Percentiles rank a stretch among this genome's conserved stretches.
phyloP scores from a whole-genome alignment of 2,113 vertebrate species.

The Megaceryle torquata region DNA sequence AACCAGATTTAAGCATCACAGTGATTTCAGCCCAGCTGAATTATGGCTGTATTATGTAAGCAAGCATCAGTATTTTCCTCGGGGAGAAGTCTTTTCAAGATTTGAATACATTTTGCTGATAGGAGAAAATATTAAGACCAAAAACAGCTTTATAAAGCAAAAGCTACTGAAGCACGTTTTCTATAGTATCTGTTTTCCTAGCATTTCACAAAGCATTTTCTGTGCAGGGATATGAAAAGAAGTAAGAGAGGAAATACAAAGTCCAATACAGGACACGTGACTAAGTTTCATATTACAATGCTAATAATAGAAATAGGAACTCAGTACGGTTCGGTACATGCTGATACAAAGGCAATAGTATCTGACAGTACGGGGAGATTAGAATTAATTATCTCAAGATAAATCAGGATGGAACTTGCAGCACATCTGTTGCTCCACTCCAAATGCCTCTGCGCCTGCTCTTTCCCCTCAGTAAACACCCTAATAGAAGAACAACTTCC shows the following conservation, averaged over 20 bases:
- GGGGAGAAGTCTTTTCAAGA: neutral
- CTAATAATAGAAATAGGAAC: conserved; percentile 39
- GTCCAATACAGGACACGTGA: neutral
- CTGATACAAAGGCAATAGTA: conserved; percentile 1
- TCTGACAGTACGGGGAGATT: neutral
- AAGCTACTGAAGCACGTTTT: neutral
- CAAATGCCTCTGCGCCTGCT: neutral
- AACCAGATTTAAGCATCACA: neutral
- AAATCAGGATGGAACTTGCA: conserved; percentile 23
- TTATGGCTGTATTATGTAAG: accelerated
- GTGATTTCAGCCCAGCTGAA: neutral
- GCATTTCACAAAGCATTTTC: neutral
- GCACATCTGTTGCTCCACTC: neutral
- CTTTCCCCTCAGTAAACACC: neutral
- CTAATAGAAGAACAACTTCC: neutral
- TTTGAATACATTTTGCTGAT: neutral
- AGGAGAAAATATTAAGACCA: neutral
- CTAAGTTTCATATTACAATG: conserved; percentile 30
- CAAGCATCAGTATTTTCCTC: neutral
- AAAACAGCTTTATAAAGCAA: neutral
- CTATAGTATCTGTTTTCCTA: neutral
- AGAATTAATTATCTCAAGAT: conserved; percentile 17
- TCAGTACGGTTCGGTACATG: neutral
- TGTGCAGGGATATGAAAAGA: neutral
- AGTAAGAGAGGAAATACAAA: neutral